Base-by-base conservation (phyloP, 2,113 vertebrate genomes). In the Dissostichus mawsoni region DNA sequence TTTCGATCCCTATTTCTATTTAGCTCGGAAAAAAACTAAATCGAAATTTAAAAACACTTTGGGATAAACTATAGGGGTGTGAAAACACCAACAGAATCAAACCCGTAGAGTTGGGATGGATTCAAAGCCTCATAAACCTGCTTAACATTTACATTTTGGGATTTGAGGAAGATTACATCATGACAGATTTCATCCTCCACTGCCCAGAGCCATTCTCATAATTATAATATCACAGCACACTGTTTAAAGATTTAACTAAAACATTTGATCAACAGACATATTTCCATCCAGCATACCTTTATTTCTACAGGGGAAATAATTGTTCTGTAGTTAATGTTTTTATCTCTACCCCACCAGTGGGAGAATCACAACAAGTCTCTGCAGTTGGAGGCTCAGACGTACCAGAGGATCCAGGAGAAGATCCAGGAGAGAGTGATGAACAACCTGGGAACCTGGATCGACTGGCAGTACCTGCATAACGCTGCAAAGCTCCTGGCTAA, bases 361-460 rank as follows among this genome's bases (percentile, higher is more conserved):
- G 98, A 99, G 94, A 99, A 99, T 92, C 98, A 99, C 90, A 99
- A 99, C 91, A 99, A 99, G 94, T 99, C 98, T 92, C 92, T 99
- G 80, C 98, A 99, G 93, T 87, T 99, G 88, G 98, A 99, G 94
- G 98, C 97, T 81, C 98, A 99, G 94, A 99, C 98, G 0, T 99
- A 99, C 93, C 97, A 99, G 93, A 96, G 98, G 88, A 99, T 99
- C 90, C 98, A 99, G 89, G 98, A 99, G 92, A 99, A 99, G 94
- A 99, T 99, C 88, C 98, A 99, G 82, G 98, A 99, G 91, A 95
- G 98, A 80, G 98, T 99, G 83, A 99, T 99, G 98, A 99, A 99
- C 93, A 99, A 99, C 92, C 93, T 99, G 92, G 98, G 98, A 62
- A 99, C 98, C 0, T 99, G 98, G 98, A 99, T 99, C 64, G 98